Percentiles rank a stretch among this genome's conserved stretches.
Conservation (phyloP, 2,888 invertebrate genomes). For the Encarsia formosa region DNA sequence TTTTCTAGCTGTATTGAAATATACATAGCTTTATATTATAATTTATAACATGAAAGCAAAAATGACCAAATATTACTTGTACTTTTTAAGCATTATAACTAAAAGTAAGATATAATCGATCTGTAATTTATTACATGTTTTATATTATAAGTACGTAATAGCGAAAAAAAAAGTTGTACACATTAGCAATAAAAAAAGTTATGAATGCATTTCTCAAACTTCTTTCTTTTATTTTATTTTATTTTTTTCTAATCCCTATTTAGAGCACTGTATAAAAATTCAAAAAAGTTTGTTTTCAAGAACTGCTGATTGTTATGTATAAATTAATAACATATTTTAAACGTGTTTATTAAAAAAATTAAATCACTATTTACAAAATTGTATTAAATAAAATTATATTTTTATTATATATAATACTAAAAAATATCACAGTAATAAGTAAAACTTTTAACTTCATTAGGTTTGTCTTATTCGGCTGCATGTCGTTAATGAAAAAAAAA, state of each 20-base stretch:
- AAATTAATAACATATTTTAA: background rate
- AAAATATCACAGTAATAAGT: too few species aligned
- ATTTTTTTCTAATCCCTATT: background rate
- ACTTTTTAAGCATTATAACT: slow-evolving; percentile 37
- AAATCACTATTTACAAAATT: too few species aligned
- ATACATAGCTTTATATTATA: slow-evolving; percentile 19
- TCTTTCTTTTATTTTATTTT: background rate
- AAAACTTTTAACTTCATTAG: too few species aligned
- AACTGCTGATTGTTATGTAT: too few species aligned
- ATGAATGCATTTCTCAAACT: slow-evolving; percentile 4
- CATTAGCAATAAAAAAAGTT: slow-evolving; percentile 25
- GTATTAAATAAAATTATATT: too few species aligned
- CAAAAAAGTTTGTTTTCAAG: too few species aligned
- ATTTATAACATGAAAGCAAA: slow-evolving; percentile 30
- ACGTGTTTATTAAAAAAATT: too few species aligned
- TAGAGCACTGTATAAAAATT: too few species aligned
- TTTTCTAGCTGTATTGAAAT: slow-evolving; percentile 24
- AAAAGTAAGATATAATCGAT: slow-evolving; percentile 32
- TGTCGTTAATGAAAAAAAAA: too few species aligned
- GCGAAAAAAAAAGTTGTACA: slow-evolving; percentile 19
- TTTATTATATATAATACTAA: too few species aligned
- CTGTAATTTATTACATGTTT: slow-evolving; percentile 45
- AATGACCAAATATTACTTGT: slow-evolving; percentile 50
- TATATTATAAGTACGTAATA: slow-evolving; percentile 28
- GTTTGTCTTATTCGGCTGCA: too few species aligned